phyloP scores from a whole-genome alignment of 2,888 invertebrate genomes.

The Hemaris fuciformis region DNA sequence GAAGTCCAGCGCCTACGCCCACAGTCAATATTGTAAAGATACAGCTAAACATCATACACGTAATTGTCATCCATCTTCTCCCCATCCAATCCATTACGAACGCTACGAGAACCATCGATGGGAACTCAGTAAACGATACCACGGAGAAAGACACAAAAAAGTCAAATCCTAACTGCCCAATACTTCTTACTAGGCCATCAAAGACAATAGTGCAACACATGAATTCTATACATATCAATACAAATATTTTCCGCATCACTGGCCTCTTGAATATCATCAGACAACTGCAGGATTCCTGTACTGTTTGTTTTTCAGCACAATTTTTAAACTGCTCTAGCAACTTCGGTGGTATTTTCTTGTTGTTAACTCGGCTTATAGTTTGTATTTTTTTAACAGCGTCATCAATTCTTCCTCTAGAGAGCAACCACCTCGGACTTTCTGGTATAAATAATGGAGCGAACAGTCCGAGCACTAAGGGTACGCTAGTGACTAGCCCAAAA shows the following conservation, averaged over 20 bases:
- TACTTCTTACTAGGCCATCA: conserved; percentile 51
- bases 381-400: conserved; percentile 51
- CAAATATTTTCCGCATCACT: conserved; percentile 44
- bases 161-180: conserved; percentile 51
- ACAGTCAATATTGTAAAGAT: conserved; percentile 47
- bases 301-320: conserved; percentile 27
- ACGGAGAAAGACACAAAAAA: conserved; percentile 58
- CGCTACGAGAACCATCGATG: conserved; percentile 50
- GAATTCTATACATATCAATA: conserved; percentile 47
- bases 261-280: conserved; percentile 52
- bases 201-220: conserved; percentile 53
- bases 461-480: conserved; percentile 46
- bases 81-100: conserved; percentile 57
- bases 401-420: conserved; percentile 53
- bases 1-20: conserved; percentile 41
- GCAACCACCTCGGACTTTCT: conserved; percentile 59
- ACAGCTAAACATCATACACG: conserved; percentile 40
- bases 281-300: conserved; percentile 38
- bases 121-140: conserved; percentile 55
- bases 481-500: conserved; percentile 52
- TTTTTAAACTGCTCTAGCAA: conserved; percentile 49
- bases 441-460: conserved; percentile 50
- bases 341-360: conserved; percentile 46
- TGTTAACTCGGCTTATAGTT: conserved; percentile 51
- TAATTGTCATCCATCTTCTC: conserved; percentile 49